These are phyloP conservation scores for Paramuricea clavata DNA, from an alignment of 92 coral and sea anemone species.

Conservation along the genomic window DNA sequence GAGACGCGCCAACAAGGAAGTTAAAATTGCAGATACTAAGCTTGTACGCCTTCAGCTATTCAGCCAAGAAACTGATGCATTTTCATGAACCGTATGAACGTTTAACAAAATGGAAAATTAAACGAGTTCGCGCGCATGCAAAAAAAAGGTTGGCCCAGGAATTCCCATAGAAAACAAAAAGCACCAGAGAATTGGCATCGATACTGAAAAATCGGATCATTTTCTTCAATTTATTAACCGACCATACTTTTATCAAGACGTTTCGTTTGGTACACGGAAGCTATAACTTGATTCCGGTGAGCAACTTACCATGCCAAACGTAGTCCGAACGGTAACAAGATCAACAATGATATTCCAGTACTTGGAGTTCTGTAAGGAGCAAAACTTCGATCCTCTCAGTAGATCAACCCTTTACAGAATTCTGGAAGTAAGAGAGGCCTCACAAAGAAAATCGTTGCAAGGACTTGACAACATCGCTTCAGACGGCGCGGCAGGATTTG, in stretches of 20 bases:
- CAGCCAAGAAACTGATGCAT: slow-evolving; percentile 26
- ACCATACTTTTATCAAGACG: slow-evolving; percentile 69
- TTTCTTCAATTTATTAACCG: slow-evolving; percentile 70
- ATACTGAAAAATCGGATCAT: slow-evolving; percentile 58
- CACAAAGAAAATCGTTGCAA: slow-evolving; percentile 54
- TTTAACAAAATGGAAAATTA: slow-evolving; percentile 68
- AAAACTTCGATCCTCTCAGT: slow-evolving; percentile 67
- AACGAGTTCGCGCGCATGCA: slow-evolving; percentile 62
- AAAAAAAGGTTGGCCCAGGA: slow-evolving; percentile 63
- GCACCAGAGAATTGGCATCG: slow-evolving; percentile 52
- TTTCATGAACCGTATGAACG: slow-evolving; percentile 70
- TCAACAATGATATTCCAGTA: slow-evolving; percentile 74
- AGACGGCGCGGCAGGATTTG: slow-evolving; percentile 67
- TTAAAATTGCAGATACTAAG: slow-evolving; percentile 52
- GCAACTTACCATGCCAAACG: slow-evolving; percentile 70
- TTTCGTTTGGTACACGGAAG: slow-evolving; percentile 66
- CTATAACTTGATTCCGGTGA: slow-evolving; percentile 66
- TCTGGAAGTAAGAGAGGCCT: slow-evolving; percentile 64
- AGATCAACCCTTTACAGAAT: slow-evolving; percentile 61
- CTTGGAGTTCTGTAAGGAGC: slow-evolving; percentile 56
- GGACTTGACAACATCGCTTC: slow-evolving; percentile 70
- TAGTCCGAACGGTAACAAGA: slow-evolving; percentile 68
- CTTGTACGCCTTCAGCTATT: slow-evolving; percentile 43
- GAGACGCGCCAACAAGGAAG: slow-evolving; percentile 40
- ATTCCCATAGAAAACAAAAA: slow-evolving; percentile 41